Evolutionary conservation across 2,888 invertebrate genomes (phyloP).

Genomic region (Amphipoea lucens): DNA sequence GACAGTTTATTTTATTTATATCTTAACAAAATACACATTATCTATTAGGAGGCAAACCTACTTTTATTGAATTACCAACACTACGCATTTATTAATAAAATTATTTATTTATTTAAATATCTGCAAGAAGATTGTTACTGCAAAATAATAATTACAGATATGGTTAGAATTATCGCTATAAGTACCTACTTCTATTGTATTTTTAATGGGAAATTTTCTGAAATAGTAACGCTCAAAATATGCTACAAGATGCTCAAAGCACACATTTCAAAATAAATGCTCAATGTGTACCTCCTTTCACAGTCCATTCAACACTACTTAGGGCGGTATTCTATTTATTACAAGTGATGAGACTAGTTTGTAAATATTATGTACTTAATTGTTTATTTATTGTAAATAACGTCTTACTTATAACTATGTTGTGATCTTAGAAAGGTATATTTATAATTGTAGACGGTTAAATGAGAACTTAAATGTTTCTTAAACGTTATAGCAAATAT

Average conservation of each 20-base stretch:
- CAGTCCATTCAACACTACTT: conserved; percentile 53
- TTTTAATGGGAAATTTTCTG: neutral
- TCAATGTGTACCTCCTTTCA: conserved; percentile 51
- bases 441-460: conserved; percentile 75
- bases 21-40: no score
- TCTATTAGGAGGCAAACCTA: no score
- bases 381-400: conserved; percentile 86
- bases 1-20: no score
- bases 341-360: conserved; percentile 78
- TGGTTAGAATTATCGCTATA: neutral
- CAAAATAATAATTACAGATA: neutral
- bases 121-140: no score
- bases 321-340: conserved; percentile 69
- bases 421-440: conserved; percentile 85
- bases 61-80: no score
- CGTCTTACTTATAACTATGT: conserved; percentile 80
- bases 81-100: neutral
- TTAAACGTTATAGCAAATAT: conserved; percentile 82
- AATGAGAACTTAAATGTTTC: conserved; percentile 79
- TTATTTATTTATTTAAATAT: neutral
- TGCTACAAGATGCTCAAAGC: conserved; percentile 22
- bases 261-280: neutral
- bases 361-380: conserved; percentile 80
- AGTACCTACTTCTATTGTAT: neutral
- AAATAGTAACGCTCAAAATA: conserved; percentile 4